Evolutionary conservation across 2,888 invertebrate genomes (phyloP).

Genomic region (Cartodere bifasciata): DNA sequence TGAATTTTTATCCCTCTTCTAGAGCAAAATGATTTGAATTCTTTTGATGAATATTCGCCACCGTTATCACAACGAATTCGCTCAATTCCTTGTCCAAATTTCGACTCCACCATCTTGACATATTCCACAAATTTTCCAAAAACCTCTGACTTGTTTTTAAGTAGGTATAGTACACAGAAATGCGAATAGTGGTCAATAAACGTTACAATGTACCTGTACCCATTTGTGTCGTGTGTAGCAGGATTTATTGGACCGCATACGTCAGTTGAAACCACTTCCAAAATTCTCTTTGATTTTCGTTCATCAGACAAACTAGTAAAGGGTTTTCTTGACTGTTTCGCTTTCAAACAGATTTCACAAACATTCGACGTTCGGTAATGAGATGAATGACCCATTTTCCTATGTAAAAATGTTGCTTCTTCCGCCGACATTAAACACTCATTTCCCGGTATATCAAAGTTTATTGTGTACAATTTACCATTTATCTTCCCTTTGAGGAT

Average conservation of each 20-base stretch:
- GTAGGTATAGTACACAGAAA: constrained; percentile 14
- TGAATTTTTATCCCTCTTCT: constrained; percentile 16
- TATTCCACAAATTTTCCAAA: constrained; percentile 16
- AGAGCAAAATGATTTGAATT: constrained; percentile 13
- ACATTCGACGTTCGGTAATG: constrained; percentile 6
- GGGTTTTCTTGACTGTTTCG: constrained; percentile 12
- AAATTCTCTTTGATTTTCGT: constrained; percentile 14
- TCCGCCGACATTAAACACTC: constrained; percentile 1
- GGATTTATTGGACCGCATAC: constrained; percentile 18
- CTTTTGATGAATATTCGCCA: constrained; percentile 16
- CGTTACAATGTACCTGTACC: constrained; percentile 16
- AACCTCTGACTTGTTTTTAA: constrained; percentile 19
- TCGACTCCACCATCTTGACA: constrained; percentile 10
- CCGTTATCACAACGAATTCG: constrained; percentile 19
- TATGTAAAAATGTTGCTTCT: constrained; percentile 11
- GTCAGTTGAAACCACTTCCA: constrained; percentile 15
- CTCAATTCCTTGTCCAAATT: constrained; percentile 14
- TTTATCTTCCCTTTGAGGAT: constrained; percentile 10
- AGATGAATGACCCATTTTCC: constrained; percentile 19
- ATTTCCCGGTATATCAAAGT: not conserved
- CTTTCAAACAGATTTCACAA: constrained; percentile 17
- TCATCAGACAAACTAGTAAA: constrained; percentile 12
- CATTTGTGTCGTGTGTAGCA: constrained; percentile 13
- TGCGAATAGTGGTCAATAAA: constrained; percentile 20
- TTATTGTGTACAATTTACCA: constrained; percentile 7